Evolutionary conservation across 1,140 invertebrate genomes (phyloP).

Genomic region (Cydia amplana): DNA sequence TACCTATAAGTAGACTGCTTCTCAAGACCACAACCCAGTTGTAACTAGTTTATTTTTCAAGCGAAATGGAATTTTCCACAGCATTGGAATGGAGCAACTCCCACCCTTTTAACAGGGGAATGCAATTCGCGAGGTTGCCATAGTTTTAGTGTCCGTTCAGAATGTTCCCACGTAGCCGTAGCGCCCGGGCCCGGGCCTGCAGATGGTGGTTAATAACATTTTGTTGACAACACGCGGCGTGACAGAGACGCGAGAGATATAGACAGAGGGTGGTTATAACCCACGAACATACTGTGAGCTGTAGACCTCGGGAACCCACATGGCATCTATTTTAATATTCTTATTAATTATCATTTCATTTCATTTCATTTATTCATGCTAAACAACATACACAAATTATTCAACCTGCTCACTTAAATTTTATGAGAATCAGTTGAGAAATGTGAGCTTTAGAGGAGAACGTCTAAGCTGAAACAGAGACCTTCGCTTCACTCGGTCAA

Average conservation of each 20-base stretch:
- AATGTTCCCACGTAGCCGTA: conserved; percentile 42
- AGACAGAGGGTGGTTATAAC: conserved; percentile 43
- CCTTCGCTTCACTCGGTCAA: no score
- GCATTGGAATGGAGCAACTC: background rate
- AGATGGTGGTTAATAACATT: conserved; percentile 69
- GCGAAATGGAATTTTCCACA: background rate
- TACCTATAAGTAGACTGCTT: no score
- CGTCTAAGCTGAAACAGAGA: no score
- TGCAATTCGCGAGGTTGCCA: conserved; percentile 21
- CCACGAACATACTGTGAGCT: no score
- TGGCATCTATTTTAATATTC: no score
- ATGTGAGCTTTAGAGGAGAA: no score
- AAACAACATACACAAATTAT: no score
- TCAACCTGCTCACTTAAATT: no score
- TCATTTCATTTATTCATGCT: no score
- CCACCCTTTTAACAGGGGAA: background rate
- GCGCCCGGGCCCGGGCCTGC: conserved; percentile 35
- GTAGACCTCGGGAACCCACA: no score
- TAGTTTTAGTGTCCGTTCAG: conserved; percentile 39
- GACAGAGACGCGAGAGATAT: conserved; percentile 49
- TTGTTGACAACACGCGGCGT: conserved; percentile 65
- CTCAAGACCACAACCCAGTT: background rate
- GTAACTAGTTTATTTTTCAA: background rate
- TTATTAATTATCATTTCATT: no score
- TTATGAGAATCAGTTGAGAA: no score